Conservation (phyloP, 1,140 invertebrate genomes). For the Neotoxoptera formosana region DNA sequence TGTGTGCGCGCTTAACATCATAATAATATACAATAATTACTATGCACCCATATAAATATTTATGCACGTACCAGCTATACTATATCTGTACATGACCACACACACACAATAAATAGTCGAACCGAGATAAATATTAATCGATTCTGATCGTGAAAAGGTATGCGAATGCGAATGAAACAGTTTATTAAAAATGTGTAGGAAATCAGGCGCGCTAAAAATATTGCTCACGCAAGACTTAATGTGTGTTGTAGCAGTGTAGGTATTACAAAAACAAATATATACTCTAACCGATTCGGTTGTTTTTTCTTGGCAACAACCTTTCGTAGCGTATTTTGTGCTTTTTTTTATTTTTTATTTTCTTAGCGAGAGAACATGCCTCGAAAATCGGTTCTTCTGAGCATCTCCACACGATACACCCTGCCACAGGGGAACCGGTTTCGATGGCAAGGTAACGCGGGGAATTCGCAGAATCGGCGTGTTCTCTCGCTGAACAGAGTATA, state of each 20-base stretch:
- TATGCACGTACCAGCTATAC: neutral
- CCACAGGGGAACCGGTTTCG: too few relatives aligned
- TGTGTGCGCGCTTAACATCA: neutral
- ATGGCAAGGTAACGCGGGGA: too few relatives aligned
- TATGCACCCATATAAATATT: neutral
- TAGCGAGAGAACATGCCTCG: too few relatives aligned
- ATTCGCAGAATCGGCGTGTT: too few relatives aligned
- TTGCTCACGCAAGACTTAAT: neutral
- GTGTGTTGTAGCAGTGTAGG: neutral
- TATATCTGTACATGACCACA: neutral
- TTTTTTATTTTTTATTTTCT: too few relatives aligned
- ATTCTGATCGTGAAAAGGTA: neutral
- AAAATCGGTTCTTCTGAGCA: too few relatives aligned
- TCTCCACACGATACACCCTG: too few relatives aligned
- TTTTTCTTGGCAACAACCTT: neutral
- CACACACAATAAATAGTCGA: too few relatives aligned
- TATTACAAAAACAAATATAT: neutral
- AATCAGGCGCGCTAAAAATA: neutral
- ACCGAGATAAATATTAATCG: neutral
- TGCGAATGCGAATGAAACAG: neutral
- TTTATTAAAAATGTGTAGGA: neutral
- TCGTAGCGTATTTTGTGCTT: neutral
- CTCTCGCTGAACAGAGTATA: too few relatives aligned
- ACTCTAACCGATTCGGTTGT: neutral
- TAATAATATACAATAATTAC: neutral